Conservation (phyloP, 35 echinoderm and acorn worm species). For the Lytechinus pictus region DNA sequence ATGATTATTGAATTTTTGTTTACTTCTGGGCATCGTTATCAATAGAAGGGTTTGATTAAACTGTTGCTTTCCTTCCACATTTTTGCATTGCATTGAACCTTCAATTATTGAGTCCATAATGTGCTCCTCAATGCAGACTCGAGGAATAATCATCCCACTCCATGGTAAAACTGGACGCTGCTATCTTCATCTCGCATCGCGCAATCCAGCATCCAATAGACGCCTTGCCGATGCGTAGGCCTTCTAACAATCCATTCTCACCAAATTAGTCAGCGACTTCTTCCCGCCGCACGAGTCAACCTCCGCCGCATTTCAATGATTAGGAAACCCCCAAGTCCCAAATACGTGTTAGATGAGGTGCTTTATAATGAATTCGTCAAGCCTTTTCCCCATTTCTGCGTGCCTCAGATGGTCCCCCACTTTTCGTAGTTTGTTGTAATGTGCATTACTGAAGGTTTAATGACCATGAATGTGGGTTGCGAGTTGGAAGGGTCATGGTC, state of each 20-base stretch:
- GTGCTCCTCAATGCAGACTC: background rate
- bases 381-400: background rate
- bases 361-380: background rate
- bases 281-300: background rate
- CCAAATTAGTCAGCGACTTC: background rate
- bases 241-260: background rate
- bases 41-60: no score
- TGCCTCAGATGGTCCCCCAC: background rate
- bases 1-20: no score
- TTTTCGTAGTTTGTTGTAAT: background rate
- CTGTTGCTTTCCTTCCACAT: no score
- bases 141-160: no score
- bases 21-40: background rate
- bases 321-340: background rate
- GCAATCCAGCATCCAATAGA: background rate
- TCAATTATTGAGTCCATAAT: no score
- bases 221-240: background rate
- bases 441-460: background rate
- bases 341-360: constrained; percentile 4
- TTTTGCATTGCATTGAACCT: no score
- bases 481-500: background rate
- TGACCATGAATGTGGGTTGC: background rate
- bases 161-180: background rate
- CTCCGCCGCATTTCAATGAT: background rate
- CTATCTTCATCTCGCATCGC: background rate